These are phyloP conservation scores for Laticauda laticaudata DNA, from an alignment of 2,113 vertebrate genomes.

Conservation along the genomic window DNA sequence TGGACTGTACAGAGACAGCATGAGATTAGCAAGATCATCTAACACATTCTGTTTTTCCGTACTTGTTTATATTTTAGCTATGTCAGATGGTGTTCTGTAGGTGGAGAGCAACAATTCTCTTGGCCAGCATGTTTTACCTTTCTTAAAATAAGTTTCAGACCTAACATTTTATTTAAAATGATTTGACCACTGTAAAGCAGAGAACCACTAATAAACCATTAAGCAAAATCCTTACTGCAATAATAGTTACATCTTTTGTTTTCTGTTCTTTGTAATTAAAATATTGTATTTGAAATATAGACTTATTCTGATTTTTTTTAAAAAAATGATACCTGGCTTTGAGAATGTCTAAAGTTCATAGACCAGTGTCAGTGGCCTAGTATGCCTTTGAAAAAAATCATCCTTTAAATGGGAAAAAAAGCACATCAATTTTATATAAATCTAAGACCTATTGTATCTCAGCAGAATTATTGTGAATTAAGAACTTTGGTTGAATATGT, in stretches of 20 bases:
- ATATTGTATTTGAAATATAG: not conserved
- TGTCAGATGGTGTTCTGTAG: constrained; percentile 65
- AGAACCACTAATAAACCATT: not conserved
- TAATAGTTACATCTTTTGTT: not conserved
- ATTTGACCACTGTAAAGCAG: not conserved
- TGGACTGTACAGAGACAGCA: constrained; percentile 69
- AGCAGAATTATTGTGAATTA: not conserved
- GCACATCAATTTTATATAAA: not conserved
- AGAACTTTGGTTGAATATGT: constrained; percentile 1
- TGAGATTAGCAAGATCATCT: constrained; percentile 73
- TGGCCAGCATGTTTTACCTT: constrained; percentile 44
- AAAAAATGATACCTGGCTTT: not conserved
- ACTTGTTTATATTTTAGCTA: constrained; percentile 59
- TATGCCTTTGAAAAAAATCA: not conserved
- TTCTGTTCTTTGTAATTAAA: not conserved
- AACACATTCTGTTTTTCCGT: constrained; percentile 68
- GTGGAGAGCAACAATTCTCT: constrained; percentile 46
- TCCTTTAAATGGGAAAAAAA: not conserved
- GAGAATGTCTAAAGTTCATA: not conserved
- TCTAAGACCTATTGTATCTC: not conserved
- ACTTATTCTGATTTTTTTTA: not conserved
- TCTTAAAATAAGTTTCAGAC: not conserved
- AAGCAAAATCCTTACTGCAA: not conserved
- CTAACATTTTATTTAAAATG: not conserved
- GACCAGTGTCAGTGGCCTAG: not conserved